Evolutionary conservation across 2,797 vertebrate genomes (phyloP), one percentile per base, ranked within the genome.

Genomic region (Sebastes minor): DNA sequence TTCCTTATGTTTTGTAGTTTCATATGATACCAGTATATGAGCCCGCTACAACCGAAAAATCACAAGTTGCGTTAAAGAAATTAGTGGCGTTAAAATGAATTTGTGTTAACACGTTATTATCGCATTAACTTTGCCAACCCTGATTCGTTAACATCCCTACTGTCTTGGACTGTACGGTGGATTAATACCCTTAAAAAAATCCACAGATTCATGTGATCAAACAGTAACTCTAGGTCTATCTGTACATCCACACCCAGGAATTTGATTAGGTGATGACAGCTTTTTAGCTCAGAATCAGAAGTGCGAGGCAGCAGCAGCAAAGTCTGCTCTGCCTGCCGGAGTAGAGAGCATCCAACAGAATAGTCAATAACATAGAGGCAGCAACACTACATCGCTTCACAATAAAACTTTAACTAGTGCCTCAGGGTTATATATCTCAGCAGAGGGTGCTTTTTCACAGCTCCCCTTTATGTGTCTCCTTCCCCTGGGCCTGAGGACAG

Each of bases 371-470:
- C 87, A 90, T 32, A 73, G 52, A 90, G 63, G 83, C 84, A 82
- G 80, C 81, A 77, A 53, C 81, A 73, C 67, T 82, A 82, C 80
- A 77, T 52, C 65, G 86, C 72, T 77, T 71, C 65, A 92, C 79
- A 90, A 88, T 92, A 86, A 91, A 92, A 93, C 74, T 88, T 91
- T 87, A 85, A 92, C 78, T 80, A 78, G 66, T 22, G 82, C 86
- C 88, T 89, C 60, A 70, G 81, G 84, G 85, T 82, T 77, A 18
- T 79, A 77, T 78, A 85, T 89, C 64, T 81, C 60, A 65, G 72
- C 76, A 71, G 70, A 84, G 72, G 7, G 74, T 8, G 23, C 65
- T 76, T 82, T 85, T 86, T 83, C 86, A 83, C 72, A 86, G 71
- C 35, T 85, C 56, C 57, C 69, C 78, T 88, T 84, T 66, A 81